phyloP scores from a whole-genome alignment of 2,888 invertebrate genomes.

The Aleiodes leptofemur region DNA sequence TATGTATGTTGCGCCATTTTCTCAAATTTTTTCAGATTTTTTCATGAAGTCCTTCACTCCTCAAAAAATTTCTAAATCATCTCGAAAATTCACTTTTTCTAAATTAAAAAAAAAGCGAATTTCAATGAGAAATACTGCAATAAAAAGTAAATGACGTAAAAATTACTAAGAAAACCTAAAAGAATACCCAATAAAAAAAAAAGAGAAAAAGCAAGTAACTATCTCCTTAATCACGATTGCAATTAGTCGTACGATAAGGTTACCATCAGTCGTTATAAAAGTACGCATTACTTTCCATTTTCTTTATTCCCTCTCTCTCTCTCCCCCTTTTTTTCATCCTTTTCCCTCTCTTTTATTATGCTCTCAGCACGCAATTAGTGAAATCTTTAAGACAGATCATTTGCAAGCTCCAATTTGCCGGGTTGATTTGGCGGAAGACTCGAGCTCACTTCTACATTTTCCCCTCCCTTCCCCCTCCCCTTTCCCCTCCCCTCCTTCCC shows the following conservation, averaged over 20 bases:
- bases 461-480: conserved; percentile 30
- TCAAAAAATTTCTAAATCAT: no score
- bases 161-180: no score
- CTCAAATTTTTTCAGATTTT: no score
- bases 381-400: conserved; percentile 69
- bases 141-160: no score
- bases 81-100: no score
- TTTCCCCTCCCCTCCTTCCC: background rate
- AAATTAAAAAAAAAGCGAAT: no score
- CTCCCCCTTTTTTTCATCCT: conserved; percentile 10
- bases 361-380: conserved; percentile 63
- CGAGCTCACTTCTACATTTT: conserved; percentile 37
- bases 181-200: no score
- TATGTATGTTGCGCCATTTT: no score
- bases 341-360: conserved; percentile 46
- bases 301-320: conserved; percentile 1
- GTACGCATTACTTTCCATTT: conserved; percentile 32
- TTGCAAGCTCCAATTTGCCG: conserved; percentile 68
- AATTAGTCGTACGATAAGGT: background rate
- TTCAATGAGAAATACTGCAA: no score
- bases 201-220: no score
- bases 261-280: conserved; percentile 13
- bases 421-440: conserved; percentile 64
- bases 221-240: no score
- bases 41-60: no score